These are phyloP conservation scores for Papilio helenus DNA, from an alignment of 1,140 invertebrate species.

Conservation along the genomic window DNA sequence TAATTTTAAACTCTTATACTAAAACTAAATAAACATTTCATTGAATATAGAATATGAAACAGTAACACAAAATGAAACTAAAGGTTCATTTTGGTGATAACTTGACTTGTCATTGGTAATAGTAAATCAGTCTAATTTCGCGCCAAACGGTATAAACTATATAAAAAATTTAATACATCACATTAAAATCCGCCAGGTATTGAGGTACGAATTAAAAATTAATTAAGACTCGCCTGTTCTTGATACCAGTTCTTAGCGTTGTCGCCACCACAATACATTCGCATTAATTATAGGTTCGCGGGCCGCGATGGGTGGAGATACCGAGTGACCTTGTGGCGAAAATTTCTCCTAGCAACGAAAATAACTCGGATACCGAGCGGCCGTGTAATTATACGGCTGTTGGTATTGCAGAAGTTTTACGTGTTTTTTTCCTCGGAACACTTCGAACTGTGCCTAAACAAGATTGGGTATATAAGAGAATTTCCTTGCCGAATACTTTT, in stretches of 20 bases:
- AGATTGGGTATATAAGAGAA: conserved; percentile 32
- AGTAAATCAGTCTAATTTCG: neutral
- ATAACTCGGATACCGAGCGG: conserved; percentile 44
- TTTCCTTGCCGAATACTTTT: conserved; percentile 28
- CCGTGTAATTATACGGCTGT: conserved; percentile 30
- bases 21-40: neutral
- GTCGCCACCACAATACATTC: conserved; percentile 37
- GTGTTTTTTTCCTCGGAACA: conserved; percentile 27
- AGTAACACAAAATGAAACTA: no score
- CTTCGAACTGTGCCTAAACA: conserved; percentile 22
- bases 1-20: neutral
- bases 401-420: conserved; percentile 31
- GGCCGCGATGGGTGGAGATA: conserved; percentile 38
- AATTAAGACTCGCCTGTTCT: conserved; percentile 18
- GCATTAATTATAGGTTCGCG: conserved; percentile 44
- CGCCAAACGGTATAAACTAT: neutral
- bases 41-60: neutral
- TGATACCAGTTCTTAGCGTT: conserved; percentile 1
- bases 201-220: neutral
- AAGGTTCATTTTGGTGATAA: no score
- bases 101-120: no score
- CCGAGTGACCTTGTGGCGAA: conserved; percentile 42
- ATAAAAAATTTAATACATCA: neutral
- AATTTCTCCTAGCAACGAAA: conserved; percentile 47
- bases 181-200: neutral